Evolutionary conservation across 2,113 vertebrate genomes (phyloP), one percentile per base, ranked within the genome.

Genomic region (Neolamprologus modestus): DNA sequence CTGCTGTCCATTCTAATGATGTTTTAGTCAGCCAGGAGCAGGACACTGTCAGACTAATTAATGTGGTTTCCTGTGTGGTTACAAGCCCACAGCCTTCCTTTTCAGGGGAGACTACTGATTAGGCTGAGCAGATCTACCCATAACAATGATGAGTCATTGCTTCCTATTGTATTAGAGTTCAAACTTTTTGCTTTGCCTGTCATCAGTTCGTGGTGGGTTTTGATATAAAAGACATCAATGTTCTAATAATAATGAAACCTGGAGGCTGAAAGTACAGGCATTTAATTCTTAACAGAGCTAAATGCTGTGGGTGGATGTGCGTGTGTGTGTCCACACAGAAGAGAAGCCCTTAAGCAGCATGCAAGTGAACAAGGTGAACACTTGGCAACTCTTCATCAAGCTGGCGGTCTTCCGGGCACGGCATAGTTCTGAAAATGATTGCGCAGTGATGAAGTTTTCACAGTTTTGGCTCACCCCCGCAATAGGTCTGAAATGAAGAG

Each of bases 1-100:
- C 84, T 6, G 13, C 54, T 21, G 79, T 86, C 91, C 87, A 54
- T 90, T 84, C 54, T 86, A 73, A 91, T 89, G 86, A 91, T 50
- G 81, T 83, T 71, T n/a, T 4, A 8, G 76, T 84, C 73, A 31
- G 86, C 76, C 84, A 68, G 42, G 28, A 86, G 76, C 80, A 45
- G 50, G 66, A 86, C 14, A 6, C 86, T 84, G 91, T 84, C 83
- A 82, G 61, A 66, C 45, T 71, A 82, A 91, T 89, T 87, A 82
- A 59, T 50, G 42, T 11, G 47, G 76, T 87, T 85, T 87, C 61
- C 82, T 88, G 68, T 54, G 82, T 59, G 63, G 79, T 55, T 82
- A 28, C 19, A 54, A 59, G 59, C 92, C 83, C 40, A 47, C 76
- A 33, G 84, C 33, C 68, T 76, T 79, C 37, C 63, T 52, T 8